Evolutionary conservation across 2,113 vertebrate genomes (phyloP).

Genomic region (Campylomormyrus numenius): DNA sequence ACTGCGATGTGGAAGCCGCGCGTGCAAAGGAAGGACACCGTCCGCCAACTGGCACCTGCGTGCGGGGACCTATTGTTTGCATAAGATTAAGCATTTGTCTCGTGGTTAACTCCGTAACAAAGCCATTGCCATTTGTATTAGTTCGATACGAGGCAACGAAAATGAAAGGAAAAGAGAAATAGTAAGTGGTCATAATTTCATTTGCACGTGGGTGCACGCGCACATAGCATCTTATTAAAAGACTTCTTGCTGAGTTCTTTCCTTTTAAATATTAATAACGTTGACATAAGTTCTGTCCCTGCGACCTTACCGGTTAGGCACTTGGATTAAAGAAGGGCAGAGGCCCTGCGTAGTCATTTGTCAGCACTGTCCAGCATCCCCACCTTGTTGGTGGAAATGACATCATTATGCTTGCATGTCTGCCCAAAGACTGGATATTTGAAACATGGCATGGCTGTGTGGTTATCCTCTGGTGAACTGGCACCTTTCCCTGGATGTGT

Average conservation of each 20-base stretch:
- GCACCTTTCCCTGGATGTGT: background rate
- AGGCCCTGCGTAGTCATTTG: background rate
- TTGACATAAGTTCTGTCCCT: background rate
- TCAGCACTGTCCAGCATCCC: background rate
- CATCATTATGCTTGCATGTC: background rate
- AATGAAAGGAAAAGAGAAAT: background rate
- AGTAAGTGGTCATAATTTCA: background rate
- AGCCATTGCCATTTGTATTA: background rate
- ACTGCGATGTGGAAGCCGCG: background rate
- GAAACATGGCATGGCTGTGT: background rate
- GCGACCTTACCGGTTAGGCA: background rate
- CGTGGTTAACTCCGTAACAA: background rate
- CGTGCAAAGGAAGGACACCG: background rate
- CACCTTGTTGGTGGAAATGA: slow-evolving; percentile 22
- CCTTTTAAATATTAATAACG: background rate
- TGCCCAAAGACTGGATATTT: background rate
- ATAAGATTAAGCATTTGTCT: slow-evolving; percentile 6
- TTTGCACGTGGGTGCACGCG: background rate
- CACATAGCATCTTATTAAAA: background rate
- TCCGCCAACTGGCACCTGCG: background rate
- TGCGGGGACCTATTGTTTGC: background rate
- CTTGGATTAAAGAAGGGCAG: background rate
- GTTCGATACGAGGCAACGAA: background rate
- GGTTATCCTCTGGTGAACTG: slow-evolving; percentile 13
- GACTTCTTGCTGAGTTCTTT: background rate